Base-by-base conservation (phyloP, 2,888 invertebrate genomes). In the Schizotus pectinicornis region DNA sequence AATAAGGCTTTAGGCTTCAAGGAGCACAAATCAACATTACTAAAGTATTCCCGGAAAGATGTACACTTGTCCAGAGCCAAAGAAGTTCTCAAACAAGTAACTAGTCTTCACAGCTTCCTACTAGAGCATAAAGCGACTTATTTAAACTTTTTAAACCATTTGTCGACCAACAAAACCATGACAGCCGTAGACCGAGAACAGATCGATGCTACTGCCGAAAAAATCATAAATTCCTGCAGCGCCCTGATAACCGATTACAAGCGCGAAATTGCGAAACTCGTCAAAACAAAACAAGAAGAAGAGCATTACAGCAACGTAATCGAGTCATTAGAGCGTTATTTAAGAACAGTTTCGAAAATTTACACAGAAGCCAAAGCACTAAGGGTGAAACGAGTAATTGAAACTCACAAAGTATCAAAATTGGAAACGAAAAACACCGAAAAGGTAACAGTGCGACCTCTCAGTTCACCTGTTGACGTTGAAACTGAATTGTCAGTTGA, bases 311-410 rank as follows among this genome's bases (percentile, higher is more conserved):
- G 88, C 61, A 86, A 85, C 42, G 90, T 95, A 1, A 78, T 92
- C 34, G 85, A 89, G 50, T 81, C 94, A 3, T 83, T 95, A 61
- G 90, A 92, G 58, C 83, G 83, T 47, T 95, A 96, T 76, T 81
- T 96, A 61, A 94, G 93, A 80, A 85, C 85, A 58, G 92, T 96
- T 0, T 93, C 94, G 67, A 90, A 91, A 75, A 88, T 94, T 57
- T 95, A 94, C 77, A 88, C 92, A 52, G 93, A 95, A 77, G 89
- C 95, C 64, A 92, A 91, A 79, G 94, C 94, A 1, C 85, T 95
- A 55, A 80, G 95, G 59, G 90, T 95, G 0, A 94, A 95, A 76
- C 83, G 92, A 70, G 90, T 92, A 1, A 81, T 95, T 32, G 95
- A 96, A 73, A 86, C 90, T 47, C 89, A 92, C 71, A 90, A 90